Conservation (phyloP, 2,113 vertebrate species). For the Campylorhamphus procurvoides region DNA sequence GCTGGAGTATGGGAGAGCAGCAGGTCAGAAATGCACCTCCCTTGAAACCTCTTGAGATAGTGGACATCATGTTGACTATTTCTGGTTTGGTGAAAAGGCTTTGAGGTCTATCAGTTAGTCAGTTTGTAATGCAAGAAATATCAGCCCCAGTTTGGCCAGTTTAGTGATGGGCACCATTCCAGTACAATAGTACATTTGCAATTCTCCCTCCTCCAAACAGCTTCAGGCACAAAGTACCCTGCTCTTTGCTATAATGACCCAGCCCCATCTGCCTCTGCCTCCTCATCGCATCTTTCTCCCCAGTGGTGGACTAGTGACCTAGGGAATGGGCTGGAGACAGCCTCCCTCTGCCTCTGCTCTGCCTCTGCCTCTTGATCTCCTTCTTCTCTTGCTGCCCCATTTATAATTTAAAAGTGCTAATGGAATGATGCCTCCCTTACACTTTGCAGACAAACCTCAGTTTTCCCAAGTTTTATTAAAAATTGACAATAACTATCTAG, state of each 20-base stretch:
- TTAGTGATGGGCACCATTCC: background rate
- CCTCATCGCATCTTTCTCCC: background rate
- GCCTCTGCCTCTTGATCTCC: background rate
- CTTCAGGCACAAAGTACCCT: background rate
- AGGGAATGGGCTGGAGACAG: background rate
- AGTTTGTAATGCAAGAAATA: background rate
- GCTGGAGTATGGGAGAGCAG: background rate
- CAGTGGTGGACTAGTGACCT: background rate
- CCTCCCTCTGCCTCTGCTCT: background rate
- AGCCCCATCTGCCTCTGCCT: fast-evolving
- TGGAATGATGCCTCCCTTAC: background rate
- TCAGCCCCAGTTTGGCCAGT: background rate
- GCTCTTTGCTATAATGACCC: background rate
- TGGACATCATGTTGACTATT: background rate
- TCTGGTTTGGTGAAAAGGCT: background rate
- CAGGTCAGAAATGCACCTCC: background rate
- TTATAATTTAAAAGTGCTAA: background rate
- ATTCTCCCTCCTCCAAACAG: background rate
- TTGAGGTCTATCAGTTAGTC: background rate
- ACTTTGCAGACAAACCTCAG: background rate
- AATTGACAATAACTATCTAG: background rate
- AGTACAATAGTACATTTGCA: background rate
- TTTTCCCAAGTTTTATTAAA: background rate
- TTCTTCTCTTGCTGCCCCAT: background rate
- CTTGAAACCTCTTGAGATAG: background rate